Conservation (phyloP, 2,797 vertebrate genomes). For the Sitta carolinensis region DNA sequence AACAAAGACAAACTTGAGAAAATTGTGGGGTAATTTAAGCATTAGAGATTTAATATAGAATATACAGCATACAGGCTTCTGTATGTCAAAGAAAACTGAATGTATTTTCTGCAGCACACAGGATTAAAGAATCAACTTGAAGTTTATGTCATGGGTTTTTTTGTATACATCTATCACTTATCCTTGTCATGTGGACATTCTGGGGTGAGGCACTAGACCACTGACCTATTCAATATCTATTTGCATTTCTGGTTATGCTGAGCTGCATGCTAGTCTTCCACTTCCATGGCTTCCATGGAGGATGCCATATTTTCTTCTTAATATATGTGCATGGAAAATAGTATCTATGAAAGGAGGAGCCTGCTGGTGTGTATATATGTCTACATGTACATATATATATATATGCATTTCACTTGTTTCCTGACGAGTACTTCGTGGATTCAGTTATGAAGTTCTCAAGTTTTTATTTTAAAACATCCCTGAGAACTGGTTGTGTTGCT, state of each 20-base stretch:
- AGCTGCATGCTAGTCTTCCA: no score
- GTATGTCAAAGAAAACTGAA: not conserved
- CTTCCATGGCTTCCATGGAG: not conserved
- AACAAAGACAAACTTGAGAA: not conserved
- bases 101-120: not conserved
- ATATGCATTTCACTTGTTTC: not conserved
- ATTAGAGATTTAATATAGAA: not conserved
- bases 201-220: not conserved
- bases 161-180: not conserved
- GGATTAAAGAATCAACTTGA: not conserved
- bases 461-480: not conserved
- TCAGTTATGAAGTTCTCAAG: not conserved
- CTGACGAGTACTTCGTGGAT: not conserved
- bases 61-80: not conserved
- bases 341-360: not conserved
- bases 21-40: not conserved
- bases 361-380: not conserved
- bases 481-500: not conserved
- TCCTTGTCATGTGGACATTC: not conserved
- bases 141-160: not conserved
- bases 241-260: not conserved
- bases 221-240: not conserved
- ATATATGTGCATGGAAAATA: not conserved
- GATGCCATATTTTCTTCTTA: not conserved
- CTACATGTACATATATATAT: not conserved